A percentile compares a stretch with the other conserved stretches of the same genome.
These are phyloP conservation scores for Nysson spinosus DNA, from an alignment of 2,888 invertebrate genomes.

Conservation along the genomic window DNA sequence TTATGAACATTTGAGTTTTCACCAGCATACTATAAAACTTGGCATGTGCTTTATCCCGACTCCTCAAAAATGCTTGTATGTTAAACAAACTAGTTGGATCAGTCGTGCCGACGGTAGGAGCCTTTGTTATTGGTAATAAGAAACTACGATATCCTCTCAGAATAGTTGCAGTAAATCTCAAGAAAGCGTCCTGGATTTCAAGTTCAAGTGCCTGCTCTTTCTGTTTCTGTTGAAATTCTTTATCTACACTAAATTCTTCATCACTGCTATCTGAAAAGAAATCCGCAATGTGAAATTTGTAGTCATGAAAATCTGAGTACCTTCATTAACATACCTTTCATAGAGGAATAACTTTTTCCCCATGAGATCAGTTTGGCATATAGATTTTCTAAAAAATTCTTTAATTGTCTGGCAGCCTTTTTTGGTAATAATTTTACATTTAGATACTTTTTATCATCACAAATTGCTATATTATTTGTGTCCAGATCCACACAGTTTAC, in stretches of 20 bases:
- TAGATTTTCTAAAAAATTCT: conserved; percentile 87
- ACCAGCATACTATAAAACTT: conserved; percentile 94
- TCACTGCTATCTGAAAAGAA: conserved; percentile 61
- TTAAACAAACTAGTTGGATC: conserved; percentile 97
- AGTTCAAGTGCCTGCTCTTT: conserved; percentile 90
- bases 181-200: conserved; percentile 97
- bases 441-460: conserved; percentile 91
- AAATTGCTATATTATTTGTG: conserved; percentile 96
- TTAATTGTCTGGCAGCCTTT: conserved; percentile 89
- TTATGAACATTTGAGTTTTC: conserved; percentile 97
- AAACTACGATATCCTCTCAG: conserved; percentile 93
- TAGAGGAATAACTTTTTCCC: conserved; percentile 67
- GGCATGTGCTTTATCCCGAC: conserved; percentile 92
- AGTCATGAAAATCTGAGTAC: background rate
- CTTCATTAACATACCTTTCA: conserved; percentile 58
- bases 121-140: conserved; percentile 94
- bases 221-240: conserved; percentile 73
- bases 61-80: conserved; percentile 91
- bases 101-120: conserved; percentile 95
- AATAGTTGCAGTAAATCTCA: conserved; percentile 95
- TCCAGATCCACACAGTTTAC: conserved; percentile 99
- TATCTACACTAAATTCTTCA: conserved; percentile 73
- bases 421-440: conserved; percentile 90
- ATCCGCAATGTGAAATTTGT: background rate
- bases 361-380: conserved; percentile 79